A percentile compares a stretch with the other conserved stretches of the same genome.
Evolutionary conservation across 2,113 vertebrate species (phyloP).

Genomic region (Campylomormyrus tamandua): DNA sequence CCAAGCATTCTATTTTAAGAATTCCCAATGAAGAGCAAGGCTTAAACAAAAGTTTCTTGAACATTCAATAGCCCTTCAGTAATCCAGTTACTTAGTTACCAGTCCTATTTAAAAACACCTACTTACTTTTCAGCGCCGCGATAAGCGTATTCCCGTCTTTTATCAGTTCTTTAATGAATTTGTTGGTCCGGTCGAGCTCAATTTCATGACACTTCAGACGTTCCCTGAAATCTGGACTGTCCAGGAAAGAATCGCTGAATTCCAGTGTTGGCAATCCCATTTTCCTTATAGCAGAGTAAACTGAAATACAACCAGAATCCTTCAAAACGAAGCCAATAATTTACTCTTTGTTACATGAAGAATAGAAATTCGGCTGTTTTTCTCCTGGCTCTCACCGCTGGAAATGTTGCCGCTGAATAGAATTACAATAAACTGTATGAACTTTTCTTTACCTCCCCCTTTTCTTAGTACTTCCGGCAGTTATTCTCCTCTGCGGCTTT

Average conservation of each 20-base stretch:
- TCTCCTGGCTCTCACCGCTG: background rate
- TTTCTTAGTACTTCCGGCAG: conserved; percentile 54
- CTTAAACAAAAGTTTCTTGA: background rate
- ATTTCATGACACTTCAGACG: conserved; percentile 90
- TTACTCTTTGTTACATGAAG: background rate
- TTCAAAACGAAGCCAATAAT: background rate
- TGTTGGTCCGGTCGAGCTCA: conserved; percentile 90
- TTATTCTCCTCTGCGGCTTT: background rate
- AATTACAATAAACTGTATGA: conserved; percentile 2
- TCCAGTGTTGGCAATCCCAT: conserved; percentile 95
- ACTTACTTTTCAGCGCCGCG: conserved; percentile 83
- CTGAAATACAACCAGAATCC: background rate
- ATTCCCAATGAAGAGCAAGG: background rate
- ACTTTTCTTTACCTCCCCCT: conserved; percentile 44
- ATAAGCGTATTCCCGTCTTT: conserved; percentile 93
- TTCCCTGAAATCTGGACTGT: conserved; percentile 95
- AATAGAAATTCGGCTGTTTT: background rate
- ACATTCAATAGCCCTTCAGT: background rate
- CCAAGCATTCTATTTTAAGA: background rate
- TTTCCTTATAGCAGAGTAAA: conserved; percentile 30
- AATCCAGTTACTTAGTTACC: background rate
- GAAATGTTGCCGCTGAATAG: conserved; percentile 1
- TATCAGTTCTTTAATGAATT: conserved; percentile 94
- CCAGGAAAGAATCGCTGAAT: conserved; percentile 93
- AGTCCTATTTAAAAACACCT: background rate